These are phyloP conservation scores for Megaleporinus macrocephalus DNA, from an alignment of 2,113 vertebrate species.

Conservation along the genomic window DNA sequence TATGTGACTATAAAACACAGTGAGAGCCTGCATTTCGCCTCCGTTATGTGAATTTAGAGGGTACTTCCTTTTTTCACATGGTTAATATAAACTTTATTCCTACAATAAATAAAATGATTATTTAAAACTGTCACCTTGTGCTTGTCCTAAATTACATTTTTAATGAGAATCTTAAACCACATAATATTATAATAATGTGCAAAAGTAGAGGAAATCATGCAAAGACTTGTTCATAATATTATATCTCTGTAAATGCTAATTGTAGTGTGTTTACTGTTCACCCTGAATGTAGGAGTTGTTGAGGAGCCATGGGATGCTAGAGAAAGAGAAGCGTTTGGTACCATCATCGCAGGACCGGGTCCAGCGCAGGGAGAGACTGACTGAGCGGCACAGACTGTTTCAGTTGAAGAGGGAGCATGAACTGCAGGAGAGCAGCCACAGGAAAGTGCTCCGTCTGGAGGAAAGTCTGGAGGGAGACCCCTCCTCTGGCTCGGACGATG, in stretches of 20 bases:
- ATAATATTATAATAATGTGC: too few relatives aligned
- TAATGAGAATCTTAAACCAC: too few relatives aligned
- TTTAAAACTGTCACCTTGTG: too few relatives aligned
- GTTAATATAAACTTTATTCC: too few relatives aligned
- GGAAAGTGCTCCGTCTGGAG: constrained; percentile 82
- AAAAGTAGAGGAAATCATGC: too few relatives aligned
- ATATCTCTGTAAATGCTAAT: neutral
- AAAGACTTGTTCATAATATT: too few relatives aligned
- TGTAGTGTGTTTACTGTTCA: neutral
- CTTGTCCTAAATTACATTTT: too few relatives aligned
- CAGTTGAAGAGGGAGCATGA: constrained; percentile 83
- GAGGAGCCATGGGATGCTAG: constrained; percentile 81
- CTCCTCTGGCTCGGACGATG: constrained; percentile 74
- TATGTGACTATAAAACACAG: too few relatives aligned
- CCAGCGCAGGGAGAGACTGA: constrained; percentile 76
- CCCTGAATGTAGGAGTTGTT: constrained; percentile 78
- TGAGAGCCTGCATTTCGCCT: too few relatives aligned
- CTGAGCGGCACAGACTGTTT: constrained; percentile 79
- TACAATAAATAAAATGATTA: too few relatives aligned
- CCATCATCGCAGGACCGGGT: constrained; percentile 55
- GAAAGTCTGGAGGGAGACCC: constrained; percentile 67
- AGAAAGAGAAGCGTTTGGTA: neutral
- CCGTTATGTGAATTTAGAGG: too few relatives aligned
- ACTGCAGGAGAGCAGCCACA: constrained; percentile 66
- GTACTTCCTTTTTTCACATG: too few relatives aligned